These are phyloP conservation scores for Chymomyza fuscimana DNA, from an alignment of 2,888 invertebrate species.

Conservation along the genomic window DNA sequence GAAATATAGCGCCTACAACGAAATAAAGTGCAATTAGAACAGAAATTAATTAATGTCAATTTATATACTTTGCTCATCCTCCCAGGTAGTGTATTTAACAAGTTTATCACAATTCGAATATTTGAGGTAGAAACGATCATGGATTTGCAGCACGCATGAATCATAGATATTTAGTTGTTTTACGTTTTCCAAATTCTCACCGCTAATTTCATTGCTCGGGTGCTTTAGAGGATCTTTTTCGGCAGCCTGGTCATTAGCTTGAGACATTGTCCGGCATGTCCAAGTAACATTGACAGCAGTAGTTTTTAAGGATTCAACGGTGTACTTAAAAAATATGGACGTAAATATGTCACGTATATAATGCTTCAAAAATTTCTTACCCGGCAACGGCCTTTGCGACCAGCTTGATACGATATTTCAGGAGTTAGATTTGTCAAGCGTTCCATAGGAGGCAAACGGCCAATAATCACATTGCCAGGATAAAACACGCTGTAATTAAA, in stretches of 20 bases:
- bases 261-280: constrained; percentile 89
- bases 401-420: constrained; percentile 86
- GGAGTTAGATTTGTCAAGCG: constrained; percentile 90
- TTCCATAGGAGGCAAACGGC: constrained; percentile 87
- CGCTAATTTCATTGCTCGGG: constrained; percentile 85
- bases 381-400: constrained; percentile 82
- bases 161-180: constrained; percentile 92
- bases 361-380: constrained; percentile 29
- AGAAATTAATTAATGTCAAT: background rate
- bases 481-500: constrained; percentile 83
- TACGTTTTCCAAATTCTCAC: constrained; percentile 89
- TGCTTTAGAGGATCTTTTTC: constrained; percentile 82
- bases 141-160: constrained; percentile 92
- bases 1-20: constrained; percentile 41
- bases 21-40: background rate
- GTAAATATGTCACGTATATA: background rate
- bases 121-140: constrained; percentile 91
- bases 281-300: constrained; percentile 91
- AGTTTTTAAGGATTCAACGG: constrained; percentile 90
- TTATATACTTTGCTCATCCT: constrained; percentile 82
- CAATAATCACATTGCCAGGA: constrained; percentile 88
- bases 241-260: constrained; percentile 79
- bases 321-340: constrained; percentile 81
- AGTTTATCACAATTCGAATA: constrained; percentile 88
- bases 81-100: constrained; percentile 89